Percentiles rank a stretch among this genome's conserved stretches.
Evolutionary conservation across 2,113 vertebrate species (phyloP).

Genomic region (Rattus norvegicus): GRCr8 NC_086032.1:14072501-14073000

Average conservation of each 20-base stretch:
- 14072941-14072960: too few species aligned
- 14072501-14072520: not conserved
- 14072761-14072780: not conserved
- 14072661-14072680: not conserved
- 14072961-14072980: too few species aligned
- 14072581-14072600: not conserved
- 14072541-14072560: not conserved
- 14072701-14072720: not conserved
- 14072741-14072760: not conserved
- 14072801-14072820: not conserved
- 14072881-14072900: too few species aligned
- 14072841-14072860: not conserved
- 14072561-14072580: not conserved
- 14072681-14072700: not conserved
- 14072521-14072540: not conserved
- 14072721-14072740: not conserved
- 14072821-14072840: not conserved
- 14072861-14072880: not conserved
- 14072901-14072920: too few species aligned
- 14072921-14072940: too few species aligned
- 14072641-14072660: not conserved
- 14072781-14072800: not conserved
- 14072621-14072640: not conserved
- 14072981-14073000: too few species aligned
- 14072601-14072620: not conserved